A percentile compares a stretch with the other conserved stretches of the same genome.
These are phyloP conservation scores for Phalacrocorax aristotelis DNA, from an alignment of 2,113 vertebrate species.

Conservation along the genomic window DNA sequence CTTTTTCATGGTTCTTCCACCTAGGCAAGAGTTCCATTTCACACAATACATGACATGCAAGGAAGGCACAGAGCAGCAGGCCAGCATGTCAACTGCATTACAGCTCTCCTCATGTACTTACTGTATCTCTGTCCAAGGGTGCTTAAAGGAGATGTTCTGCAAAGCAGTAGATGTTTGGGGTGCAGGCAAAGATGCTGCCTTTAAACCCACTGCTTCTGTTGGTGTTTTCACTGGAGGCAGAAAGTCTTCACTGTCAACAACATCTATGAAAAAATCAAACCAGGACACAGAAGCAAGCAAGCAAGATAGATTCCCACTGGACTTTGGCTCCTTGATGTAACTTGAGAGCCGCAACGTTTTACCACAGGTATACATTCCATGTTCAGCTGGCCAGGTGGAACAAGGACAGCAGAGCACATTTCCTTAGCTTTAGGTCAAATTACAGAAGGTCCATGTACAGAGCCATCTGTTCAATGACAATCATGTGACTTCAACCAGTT, in stretches of 20 bases:
- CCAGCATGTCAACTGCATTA: rapidly evolving
- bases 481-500: background rate
- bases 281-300: background rate
- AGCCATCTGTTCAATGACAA: background rate
- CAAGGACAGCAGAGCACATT: background rate
- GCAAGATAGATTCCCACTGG: background rate
- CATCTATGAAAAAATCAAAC: conserved; percentile 25
- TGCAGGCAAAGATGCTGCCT: conserved; percentile 75
- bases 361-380: background rate
- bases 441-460: background rate
- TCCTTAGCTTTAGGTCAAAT: background rate
- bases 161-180: conserved; percentile 73
- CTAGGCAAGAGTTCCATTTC: background rate
- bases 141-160: conserved; percentile 90
- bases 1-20: background rate
- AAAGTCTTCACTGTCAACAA: conserved; percentile 76
- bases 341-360: background rate
- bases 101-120: conserved; percentile 69
- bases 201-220: conserved; percentile 83
- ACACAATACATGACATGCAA: background rate
- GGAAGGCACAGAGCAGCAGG: background rate
- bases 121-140: conserved; percentile 94
- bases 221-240: conserved; percentile 83
- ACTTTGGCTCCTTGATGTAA: background rate
- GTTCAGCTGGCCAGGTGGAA: background rate